Evolutionary conservation across 35 echinoderm and acorn worm genomes (phyloP).

Genomic region (Apostichopus japonicus): DNA sequence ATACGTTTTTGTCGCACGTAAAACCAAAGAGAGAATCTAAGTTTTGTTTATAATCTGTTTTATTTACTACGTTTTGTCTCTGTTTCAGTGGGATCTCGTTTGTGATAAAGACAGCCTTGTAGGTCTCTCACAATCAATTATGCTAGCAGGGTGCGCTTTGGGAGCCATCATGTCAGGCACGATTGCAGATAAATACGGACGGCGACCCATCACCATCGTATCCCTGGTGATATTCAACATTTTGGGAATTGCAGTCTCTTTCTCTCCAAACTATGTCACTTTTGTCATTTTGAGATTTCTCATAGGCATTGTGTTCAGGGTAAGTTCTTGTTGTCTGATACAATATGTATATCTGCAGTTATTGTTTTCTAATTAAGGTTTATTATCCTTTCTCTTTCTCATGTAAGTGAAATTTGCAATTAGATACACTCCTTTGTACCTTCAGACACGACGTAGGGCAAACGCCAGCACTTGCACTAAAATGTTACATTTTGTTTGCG

Average conservation of each 20-base stretch:
- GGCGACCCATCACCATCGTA: neutral
- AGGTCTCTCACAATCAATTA: constrained; percentile 27
- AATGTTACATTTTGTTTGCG: too few species aligned
- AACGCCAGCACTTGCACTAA: too few species aligned
- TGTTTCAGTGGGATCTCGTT: constrained; percentile 29
- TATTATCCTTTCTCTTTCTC: too few species aligned
- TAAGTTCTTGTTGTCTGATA: neutral
- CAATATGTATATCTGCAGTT: too few species aligned
- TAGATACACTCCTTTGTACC: too few species aligned
- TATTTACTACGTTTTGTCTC: too few species aligned
- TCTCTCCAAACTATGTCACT: constrained; percentile 31
- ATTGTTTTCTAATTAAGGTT: neutral
- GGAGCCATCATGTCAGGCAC: neutral
- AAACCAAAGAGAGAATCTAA: too few species aligned
- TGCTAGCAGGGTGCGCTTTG: neutral
- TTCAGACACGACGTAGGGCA: too few species aligned
- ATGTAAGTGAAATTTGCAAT: too few species aligned
- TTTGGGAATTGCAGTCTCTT: neutral
- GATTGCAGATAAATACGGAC: constrained; percentile 19
- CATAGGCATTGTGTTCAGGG: constrained; percentile 12
- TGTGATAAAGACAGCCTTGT: constrained; percentile 30
- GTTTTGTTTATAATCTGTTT: too few species aligned
- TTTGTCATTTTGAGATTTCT: constrained; percentile 17
- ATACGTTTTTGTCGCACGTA: too few species aligned
- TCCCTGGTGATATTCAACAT: constrained; percentile 11